Evolutionary conservation across 2,113 vertebrate species (phyloP), one percentile per base, ranked within the genome.

Genomic region (Recurvirostra avosetta): DNA sequence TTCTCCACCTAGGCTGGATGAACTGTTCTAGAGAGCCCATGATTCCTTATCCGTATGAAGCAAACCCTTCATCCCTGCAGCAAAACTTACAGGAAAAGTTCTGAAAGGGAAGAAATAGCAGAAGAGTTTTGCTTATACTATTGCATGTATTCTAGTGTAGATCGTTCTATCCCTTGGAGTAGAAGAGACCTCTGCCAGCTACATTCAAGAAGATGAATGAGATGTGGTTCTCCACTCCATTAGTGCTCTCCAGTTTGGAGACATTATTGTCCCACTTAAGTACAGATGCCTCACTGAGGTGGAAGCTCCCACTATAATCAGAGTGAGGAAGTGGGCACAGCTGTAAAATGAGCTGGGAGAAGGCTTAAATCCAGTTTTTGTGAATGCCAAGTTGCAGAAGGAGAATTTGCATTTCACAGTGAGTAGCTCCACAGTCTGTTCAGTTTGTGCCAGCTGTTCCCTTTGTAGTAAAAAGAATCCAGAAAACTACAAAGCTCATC

Each of bases 381-480:
- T 71, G 91, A 41, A 55, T n/a, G 75, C 66, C 75, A 53, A 61
- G 61, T 52, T 70, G 45, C 40, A 53, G 86, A n/a, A 88, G 70
- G 50, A 79, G 76, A 36, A 56, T 79, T 81, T 38, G 47, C 41
- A 25, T 67, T 73, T 86, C 81, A 61, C 80, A 79, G 36, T 27
- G 43, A 66, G 88, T 6, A 70, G 88, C 91, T 91, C 61, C 68
- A 5, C n/a, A 38, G 82, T 10, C 27, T 16, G 16, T 36, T 53
- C 53, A 5, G n/a, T 22, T 29, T 32, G 61, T 70, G 84, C 93
- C 91, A 92, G 49, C 75, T 29, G 30, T 40, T 89, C 40, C 81
- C 92, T 94, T 96, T 94, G 89, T 96, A 94, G 72, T 84, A 50
- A 80, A 56, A 88, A 63, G 23, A 72, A 70, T 83, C 77, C 65